Percentiles rank a stretch among this genome's conserved stretches.
Evolutionary conservation across 2,113 vertebrate genomes (phyloP).

Genomic region (Ciconia boyciana): DNA sequence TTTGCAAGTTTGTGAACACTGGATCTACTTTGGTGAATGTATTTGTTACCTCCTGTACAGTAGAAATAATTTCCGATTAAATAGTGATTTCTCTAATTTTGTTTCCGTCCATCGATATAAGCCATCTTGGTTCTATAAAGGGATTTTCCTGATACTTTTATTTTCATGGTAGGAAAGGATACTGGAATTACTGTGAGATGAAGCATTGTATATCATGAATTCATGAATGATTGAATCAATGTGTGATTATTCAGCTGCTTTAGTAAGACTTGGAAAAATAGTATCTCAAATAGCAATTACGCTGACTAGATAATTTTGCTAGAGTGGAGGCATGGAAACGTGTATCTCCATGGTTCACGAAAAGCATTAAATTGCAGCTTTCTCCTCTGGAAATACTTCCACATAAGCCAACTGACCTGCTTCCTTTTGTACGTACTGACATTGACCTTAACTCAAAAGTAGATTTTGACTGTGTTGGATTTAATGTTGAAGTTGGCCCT

Average conservation of each 20-base stretch:
- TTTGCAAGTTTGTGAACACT: background rate
- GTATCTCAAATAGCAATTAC: background rate
- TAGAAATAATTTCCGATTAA: background rate
- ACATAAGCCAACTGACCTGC: background rate
- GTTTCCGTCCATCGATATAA: background rate
- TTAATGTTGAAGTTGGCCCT: background rate
- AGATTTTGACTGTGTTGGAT: background rate
- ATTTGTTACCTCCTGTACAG: background rate
- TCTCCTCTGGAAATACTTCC: background rate
- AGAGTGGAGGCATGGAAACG: fast-evolving
- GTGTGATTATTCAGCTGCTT: background rate
- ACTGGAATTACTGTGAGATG: background rate
- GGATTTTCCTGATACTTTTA: background rate
- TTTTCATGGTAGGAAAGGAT: background rate
- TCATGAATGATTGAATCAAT: background rate
- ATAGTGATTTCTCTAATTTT: background rate
- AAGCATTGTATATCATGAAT: background rate
- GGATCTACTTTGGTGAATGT: background rate
- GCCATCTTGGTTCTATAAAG: background rate
- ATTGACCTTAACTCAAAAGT: background rate
- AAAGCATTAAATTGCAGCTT: background rate
- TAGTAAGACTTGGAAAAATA: background rate
- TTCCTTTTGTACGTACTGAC: background rate
- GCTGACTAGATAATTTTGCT: background rate
- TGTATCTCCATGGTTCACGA: background rate